Evolutionary conservation across 2,113 vertebrate genomes (phyloP).

Genomic region (Phylloscopus trochilus): DNA sequence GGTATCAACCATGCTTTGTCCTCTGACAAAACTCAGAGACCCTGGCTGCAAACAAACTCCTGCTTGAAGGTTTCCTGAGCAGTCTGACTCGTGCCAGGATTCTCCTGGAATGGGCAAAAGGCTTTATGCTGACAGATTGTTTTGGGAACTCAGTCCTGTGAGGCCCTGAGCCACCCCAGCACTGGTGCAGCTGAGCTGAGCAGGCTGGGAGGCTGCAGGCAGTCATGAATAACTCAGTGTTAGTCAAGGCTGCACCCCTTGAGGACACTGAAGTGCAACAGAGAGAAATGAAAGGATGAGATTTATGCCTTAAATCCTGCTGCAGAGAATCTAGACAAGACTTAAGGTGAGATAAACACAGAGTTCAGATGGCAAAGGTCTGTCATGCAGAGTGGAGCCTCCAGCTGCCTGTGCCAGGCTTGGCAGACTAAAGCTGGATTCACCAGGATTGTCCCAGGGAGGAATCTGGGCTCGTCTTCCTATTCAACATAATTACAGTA

Average conservation of each 20-base stretch:
- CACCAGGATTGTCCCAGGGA: background rate
- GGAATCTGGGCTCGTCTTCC: background rate
- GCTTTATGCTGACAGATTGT: rapidly evolving
- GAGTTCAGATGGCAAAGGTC: background rate
- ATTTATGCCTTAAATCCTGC: background rate
- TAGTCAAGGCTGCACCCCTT: background rate
- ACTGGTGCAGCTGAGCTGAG: background rate
- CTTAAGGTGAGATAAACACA: background rate
- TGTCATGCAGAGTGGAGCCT: background rate
- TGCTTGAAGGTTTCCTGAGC: background rate
- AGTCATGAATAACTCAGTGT: background rate
- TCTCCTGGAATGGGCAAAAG: background rate
- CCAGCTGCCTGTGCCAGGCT: background rate
- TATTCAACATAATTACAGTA: slow-evolving; percentile 16
- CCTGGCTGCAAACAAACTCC: background rate
- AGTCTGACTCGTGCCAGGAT: background rate
- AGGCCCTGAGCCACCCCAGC: background rate
- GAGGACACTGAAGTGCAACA: background rate
- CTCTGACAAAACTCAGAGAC: background rate
- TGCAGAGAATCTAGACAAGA: background rate
- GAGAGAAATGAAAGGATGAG: background rate
- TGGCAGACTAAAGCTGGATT: background rate
- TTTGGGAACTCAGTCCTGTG: background rate
- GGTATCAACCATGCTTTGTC: background rate
- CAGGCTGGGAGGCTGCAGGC: background rate